Evolutionary conservation across 2,888 invertebrate species (phyloP).

Genomic region (Lasioglossum calceatum): DNA sequence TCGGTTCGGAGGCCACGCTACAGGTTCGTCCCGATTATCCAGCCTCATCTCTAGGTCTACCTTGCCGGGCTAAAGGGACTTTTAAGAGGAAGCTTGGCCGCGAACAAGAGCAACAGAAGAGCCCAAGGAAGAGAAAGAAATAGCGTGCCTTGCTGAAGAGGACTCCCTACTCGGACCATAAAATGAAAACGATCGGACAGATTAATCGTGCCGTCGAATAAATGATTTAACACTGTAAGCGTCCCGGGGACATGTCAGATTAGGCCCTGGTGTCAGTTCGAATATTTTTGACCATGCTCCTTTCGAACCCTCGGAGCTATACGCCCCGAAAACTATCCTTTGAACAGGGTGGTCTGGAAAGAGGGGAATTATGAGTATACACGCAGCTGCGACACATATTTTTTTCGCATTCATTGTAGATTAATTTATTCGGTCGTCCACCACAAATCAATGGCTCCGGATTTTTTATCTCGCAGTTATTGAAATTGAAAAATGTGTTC

Average conservation of each 20-base stretch:
- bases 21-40: constrained; percentile 15
- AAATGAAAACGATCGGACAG: constrained; percentile 58
- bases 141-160: background rate
- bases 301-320: background rate
- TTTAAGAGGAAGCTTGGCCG: background rate
- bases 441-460: too few species aligned
- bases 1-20: background rate
- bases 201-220: constrained; percentile 72
- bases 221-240: constrained; percentile 38
- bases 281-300: constrained; percentile 25
- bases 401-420: background rate
- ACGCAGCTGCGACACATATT: background rate
- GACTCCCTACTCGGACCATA: background rate
- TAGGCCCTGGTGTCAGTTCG: constrained; percentile 32
- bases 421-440: background rate
- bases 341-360: background rate
- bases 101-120: constrained; percentile 3
- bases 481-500: too few species aligned
- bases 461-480: too few species aligned
- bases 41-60: background rate
- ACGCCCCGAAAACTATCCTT: background rate
- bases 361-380: background rate
- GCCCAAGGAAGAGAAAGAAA: background rate
- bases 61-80: background rate
- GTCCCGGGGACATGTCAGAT: constrained; percentile 31